Evolutionary conservation across 2,113 vertebrate genomes (phyloP), one percentile per base, ranked within the genome.

Genomic region (Percina caprodes): DNA sequence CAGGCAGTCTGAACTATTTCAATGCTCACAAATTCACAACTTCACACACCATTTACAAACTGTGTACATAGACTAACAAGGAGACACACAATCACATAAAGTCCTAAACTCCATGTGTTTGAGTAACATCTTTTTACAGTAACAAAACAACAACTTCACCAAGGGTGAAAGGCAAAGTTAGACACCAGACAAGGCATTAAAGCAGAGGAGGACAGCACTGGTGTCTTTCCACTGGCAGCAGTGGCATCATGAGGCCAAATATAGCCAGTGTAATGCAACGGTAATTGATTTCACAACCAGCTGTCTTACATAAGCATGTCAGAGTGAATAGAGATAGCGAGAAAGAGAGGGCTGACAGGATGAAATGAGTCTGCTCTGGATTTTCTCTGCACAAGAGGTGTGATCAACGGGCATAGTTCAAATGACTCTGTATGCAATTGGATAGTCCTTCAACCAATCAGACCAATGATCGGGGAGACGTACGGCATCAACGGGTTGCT

Each of bases 281-380:
- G 54, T 81, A 86, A 91, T 91, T 90, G 88, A 92, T 89, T 91
- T 89, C 83, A 80, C 74, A 46, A 83, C 11, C 68, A 76, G 86
- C 77, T 70, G 73, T 49, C 82, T 91, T 88, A 79, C 83, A 76
- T 89, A 88, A 93, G 86, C 59, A 48, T 3, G 65, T 68, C 73
- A 72, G 54, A 59, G 70, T 45, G 79, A 82, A 74, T 42, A 46
- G 63, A 76, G 80, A 9, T 2, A 51, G 78, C 51, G 81, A 60
- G 66, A 59, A 69, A 72, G 30, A 45, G 54, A 78, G 69, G 49
- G 72, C 58, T 63, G 60, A 54, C 30, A 30, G 30, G 30, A 30
- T 30, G 30, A 30, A 30, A 30, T 30, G 2, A 30, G 30, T 3
- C 30, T 30, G 30, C 30, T 30, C 30, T 30, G 30, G 3, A 30